Conservation (phyloP, 2,113 vertebrate species). For the Vulpes ferrilata region DNA sequence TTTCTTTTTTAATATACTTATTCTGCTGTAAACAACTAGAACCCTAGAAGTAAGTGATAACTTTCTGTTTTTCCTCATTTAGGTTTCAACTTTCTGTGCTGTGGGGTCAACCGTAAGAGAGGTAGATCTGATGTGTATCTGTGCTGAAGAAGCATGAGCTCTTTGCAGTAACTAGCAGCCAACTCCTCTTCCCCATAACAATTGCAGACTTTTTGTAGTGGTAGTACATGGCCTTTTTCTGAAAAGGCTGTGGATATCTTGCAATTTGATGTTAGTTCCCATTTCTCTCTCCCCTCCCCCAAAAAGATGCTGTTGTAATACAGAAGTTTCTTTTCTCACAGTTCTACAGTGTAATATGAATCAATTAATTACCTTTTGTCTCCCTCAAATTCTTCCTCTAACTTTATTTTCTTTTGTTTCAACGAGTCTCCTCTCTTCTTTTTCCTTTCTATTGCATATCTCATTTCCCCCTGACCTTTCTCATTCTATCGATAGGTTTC, state of each 20-base stretch:
- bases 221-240: conserved; percentile 16
- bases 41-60: conserved; percentile 55
- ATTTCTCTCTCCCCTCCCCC: not conserved
- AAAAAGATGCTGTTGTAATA: conserved; percentile 28
- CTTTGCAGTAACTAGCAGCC: conserved; percentile 66
- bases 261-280: conserved; percentile 1
- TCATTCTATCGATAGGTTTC: not conserved
- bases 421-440: not conserved
- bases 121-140: conserved; percentile 76
- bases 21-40: conserved; percentile 53
- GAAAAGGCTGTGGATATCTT: conserved; percentile 30
- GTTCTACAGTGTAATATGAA: not conserved
- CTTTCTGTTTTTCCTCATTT: conserved; percentile 78
- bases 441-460: not conserved
- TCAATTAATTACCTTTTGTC: not conserved
- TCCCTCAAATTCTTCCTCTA: not conserved
- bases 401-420: conserved; percentile 39
- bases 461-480: conserved; percentile 15
- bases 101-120: conserved; percentile 84
- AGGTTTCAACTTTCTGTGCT: conserved; percentile 86
- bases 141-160: conserved; percentile 79
- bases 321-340: conserved; percentile 3
- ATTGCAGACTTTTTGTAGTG: conserved; percentile 46
- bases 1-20: not conserved
- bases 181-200: not conserved